Evolutionary conservation across 2,888 invertebrate genomes (phyloP), one percentile per base, ranked within the genome.

Genomic region (Tinea trinotella): DNA sequence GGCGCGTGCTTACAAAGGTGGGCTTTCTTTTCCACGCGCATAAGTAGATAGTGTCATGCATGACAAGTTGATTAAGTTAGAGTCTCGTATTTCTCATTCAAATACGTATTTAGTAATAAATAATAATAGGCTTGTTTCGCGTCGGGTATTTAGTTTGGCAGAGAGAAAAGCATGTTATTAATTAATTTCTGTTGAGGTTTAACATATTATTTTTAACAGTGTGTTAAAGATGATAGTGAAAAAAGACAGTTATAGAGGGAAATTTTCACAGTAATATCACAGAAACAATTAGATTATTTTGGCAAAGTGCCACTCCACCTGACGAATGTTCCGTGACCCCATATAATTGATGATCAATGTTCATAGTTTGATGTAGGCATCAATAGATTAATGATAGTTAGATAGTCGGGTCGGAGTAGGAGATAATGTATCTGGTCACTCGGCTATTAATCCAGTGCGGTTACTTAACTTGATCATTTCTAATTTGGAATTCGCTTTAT

Each of bases 381-480:
- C 73, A 70, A 74, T 73, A 79, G 81, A 83, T 81, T 82, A 80
- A 83, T 82, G 81, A 75, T 73, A 68, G 63, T 58, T 64, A 68
- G 77, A 76, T 73, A 74, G 76, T 70, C 67, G 71, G 78, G 76
- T 78, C 70, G 68, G 71, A 68, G 46, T 50, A 50, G 65, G 64
- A 74, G 79, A 80, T 80, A 82, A 83, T 83, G 76, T 80, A 79
- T 82, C 76, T 81, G 75, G 77, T 76, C 76, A 73, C 68, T 63
- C 60, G 63, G 66, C 76, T 68, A 82, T 82, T 78, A 80, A 83
- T 82, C 65, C 63, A 66, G 58, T 76, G 76, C 65, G 79, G 82
- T 79, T 75, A 78, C 76, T 80, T 78, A 75, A 75, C 74, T 76
- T 76, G 76, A 80, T 81, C 76, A 76, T 71, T 70, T 68, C 70